These are phyloP conservation scores for Patagioenas fasciata DNA, from an alignment of 2,113 vertebrate species.

Conservation along the genomic window DNA sequence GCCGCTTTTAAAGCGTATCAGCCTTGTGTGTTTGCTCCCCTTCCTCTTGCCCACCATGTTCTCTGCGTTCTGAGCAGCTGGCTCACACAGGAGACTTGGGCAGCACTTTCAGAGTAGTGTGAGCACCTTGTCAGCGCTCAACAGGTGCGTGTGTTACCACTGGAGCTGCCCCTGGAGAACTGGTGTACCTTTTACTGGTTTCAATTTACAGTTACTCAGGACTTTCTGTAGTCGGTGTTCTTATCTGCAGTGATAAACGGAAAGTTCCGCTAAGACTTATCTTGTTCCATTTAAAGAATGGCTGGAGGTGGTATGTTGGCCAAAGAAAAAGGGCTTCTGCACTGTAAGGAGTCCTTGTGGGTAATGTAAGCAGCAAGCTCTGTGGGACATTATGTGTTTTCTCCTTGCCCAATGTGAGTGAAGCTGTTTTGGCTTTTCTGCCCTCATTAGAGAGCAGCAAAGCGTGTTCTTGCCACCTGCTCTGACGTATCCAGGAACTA, in stretches of 20 bases:
- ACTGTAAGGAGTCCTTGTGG: background rate
- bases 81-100: background rate
- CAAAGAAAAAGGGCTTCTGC: background rate
- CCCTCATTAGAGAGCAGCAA: background rate
- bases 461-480: background rate
- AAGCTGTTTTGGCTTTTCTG: background rate
- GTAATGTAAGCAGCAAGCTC: background rate
- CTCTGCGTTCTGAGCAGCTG: background rate
- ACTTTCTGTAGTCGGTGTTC: background rate
- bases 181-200: background rate
- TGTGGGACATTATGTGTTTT: background rate
- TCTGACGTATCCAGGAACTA: background rate
- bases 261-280: background rate
- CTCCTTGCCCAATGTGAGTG: background rate
- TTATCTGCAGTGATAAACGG: background rate
- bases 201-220: background rate
- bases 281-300: background rate
- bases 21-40: background rate
- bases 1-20: background rate
- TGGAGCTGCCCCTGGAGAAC: background rate
- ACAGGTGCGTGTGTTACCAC: accelerated
- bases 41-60: background rate
- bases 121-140: background rate
- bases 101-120: background rate
- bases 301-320: background rate